A percentile compares a stretch with the other conserved stretches of the same genome.
phyloP scores from a whole-genome alignment of 1,140 invertebrate genomes.

The Tachypleus tridentatus region DNA sequence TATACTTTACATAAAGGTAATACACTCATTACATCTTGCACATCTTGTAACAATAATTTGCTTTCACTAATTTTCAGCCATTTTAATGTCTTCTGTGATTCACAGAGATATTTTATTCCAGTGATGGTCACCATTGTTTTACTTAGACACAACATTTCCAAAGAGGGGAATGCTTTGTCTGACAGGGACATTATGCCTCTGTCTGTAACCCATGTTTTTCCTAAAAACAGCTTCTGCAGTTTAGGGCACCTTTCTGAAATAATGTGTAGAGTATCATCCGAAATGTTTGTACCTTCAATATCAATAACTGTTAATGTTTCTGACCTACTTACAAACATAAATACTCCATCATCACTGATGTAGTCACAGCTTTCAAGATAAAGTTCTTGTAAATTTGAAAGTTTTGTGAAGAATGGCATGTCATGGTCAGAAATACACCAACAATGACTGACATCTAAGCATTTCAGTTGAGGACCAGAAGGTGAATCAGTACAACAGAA shows the following conservation, averaged over 20 bases:
- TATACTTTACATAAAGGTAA: no score
- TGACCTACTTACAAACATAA: conserved; percentile 6
- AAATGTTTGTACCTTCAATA: conserved; percentile 10
- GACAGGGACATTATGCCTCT: no score
- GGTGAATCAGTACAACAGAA: conserved; percentile 14
- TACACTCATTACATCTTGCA: no score
- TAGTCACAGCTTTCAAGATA: conserved; percentile 10
- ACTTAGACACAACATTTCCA: no score
- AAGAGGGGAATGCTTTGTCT: no score
- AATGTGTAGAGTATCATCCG: conserved; percentile 1
- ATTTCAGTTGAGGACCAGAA: conserved; percentile 15
- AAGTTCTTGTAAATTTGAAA: conserved; percentile 14
- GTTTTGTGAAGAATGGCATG: conserved; percentile 14
- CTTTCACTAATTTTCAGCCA: no score
- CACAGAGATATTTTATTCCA: no score
- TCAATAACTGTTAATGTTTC: conserved; percentile 12
- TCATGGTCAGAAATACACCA: conserved; percentile 18
- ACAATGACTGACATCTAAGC: conserved; percentile 12
- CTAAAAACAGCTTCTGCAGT: conserved; percentile 16
- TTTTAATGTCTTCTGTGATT: no score
- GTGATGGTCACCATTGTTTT: no score
- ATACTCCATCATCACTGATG: conserved; percentile 9
- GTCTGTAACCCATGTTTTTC: conserved; percentile 7
- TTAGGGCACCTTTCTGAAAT: conserved; percentile 7
- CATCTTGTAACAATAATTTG: no score